phyloP scores from a whole-genome alignment of 2,797 vertebrate genomes.

The Triplophysa yarkandensis region DNA sequence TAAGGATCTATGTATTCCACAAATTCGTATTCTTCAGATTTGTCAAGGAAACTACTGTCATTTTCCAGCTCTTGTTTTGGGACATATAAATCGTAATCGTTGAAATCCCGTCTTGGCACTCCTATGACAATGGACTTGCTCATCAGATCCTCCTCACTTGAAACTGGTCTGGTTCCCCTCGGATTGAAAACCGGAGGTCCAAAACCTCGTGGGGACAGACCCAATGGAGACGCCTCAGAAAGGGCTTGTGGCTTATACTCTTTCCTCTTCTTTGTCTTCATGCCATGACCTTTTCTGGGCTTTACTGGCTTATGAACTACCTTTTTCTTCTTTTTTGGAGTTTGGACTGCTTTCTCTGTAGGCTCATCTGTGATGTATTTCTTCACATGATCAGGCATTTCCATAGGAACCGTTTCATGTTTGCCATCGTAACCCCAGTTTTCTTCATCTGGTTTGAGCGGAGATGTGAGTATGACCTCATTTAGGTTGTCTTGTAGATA shows the following conservation, averaged over 20 bases:
- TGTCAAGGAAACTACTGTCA: not conserved
- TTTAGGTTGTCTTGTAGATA: slow-evolving; percentile 69
- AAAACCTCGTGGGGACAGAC: slow-evolving; percentile 65
- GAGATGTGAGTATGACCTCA: slow-evolving; percentile 68
- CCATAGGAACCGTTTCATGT: slow-evolving; percentile 57
- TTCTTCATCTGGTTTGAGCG: slow-evolving; percentile 60
- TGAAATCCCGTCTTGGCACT: slow-evolving; percentile 81
- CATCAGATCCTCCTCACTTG: slow-evolving; percentile 64
- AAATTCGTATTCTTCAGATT: slow-evolving; percentile 75
- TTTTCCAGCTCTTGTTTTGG: slow-evolving; percentile 59
- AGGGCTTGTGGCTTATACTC: slow-evolving; percentile 67
- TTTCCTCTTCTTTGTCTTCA: slow-evolving; percentile 76
- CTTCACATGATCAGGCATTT: slow-evolving; percentile 69
- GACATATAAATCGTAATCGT: slow-evolving; percentile 79
- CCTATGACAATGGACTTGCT: slow-evolving; percentile 76
- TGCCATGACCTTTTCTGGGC: slow-evolving; percentile 66
- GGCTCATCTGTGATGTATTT: slow-evolving; percentile 69
- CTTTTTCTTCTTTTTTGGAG: slow-evolving; percentile 57
- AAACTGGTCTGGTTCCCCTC: slow-evolving; percentile 46
- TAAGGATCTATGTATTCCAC: slow-evolving; percentile 88
- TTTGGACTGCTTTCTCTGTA: not conserved
- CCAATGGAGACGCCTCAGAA: slow-evolving; percentile 66
- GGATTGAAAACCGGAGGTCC: slow-evolving; percentile 54
- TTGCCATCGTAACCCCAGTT: slow-evolving; percentile 76
- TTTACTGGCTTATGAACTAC: slow-evolving; percentile 58